Evolutionary conservation across 1,140 invertebrate species (phyloP), one percentile per base, ranked within the genome.

Genomic region (Eriocheir sinensis): DNA sequence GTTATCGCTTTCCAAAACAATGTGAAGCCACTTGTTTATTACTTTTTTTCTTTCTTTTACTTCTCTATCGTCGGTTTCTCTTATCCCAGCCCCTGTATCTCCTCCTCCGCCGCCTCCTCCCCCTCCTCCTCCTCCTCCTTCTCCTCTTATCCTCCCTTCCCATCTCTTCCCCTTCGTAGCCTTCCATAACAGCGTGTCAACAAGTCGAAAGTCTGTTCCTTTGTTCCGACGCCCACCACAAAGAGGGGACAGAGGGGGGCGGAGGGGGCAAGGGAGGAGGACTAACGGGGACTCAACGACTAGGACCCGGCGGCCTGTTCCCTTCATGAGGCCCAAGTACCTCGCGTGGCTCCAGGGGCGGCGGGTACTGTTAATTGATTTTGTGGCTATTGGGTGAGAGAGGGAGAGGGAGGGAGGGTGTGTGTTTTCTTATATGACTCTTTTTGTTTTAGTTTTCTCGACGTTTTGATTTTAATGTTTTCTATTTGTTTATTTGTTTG

Each of bases 111-210:
- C 60, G 27, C 1, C 60, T 72, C 12, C 60, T 72, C 0, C 60
- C n/a, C 12, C 60, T 72, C 1, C 60, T 72, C 12, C 40, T 40
- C 0, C 36, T 86, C 6, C 27, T 40, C 2, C 34, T 86, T 0
- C 36, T 38, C 12, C 60, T 21, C 48, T 0, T 12, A 9, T 17
- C 48, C 48, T 17, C 48, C 48, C 12, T 12, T 21, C 12, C 48
- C 48, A 53, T 21, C 48, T 17, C 48, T 21, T 17, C 2, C 48
- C 0, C 60, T n/a, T 72, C 60, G 3, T n/a, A 21, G 27, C 60
- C n/a, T 72, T 72, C 60, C 60, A 72, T 72, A 72, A 72, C 60
- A 72, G 60, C 60, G 60, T 72, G 60, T 72, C 27, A 72, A 72
- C 60, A 72, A n/a, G 60, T 72, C 60, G 60, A 72, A 72, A 72